These are phyloP conservation scores for Holothuria scabra DNA, from an alignment of 53 echinoderm and acorn worm species.

Conservation along the genomic window DNA sequence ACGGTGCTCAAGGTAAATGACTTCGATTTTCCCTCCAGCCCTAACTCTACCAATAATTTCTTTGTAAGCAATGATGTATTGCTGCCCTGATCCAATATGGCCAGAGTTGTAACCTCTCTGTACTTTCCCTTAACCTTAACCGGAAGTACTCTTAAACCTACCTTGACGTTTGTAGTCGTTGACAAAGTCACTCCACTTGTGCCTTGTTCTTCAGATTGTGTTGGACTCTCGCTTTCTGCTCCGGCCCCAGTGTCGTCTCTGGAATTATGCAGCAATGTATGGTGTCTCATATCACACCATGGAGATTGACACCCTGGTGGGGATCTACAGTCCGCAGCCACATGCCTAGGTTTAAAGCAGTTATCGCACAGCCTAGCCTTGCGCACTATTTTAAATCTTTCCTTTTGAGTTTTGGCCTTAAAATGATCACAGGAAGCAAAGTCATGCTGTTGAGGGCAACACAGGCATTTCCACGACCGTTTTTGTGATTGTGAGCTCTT, in stretches of 20 bases:
- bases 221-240: neutral
- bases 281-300: constrained; percentile 25
- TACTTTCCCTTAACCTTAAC: constrained; percentile 13
- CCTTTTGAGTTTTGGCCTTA: constrained; percentile 35
- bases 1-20: constrained; percentile 20
- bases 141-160: constrained; percentile 20
- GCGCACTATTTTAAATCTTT: constrained; percentile 38
- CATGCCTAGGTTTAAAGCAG: constrained; percentile 51
- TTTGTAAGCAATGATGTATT: neutral
- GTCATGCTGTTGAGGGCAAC: no score
- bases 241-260: constrained; percentile 6
- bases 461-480: constrained; percentile 8
- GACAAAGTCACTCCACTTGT: neutral
- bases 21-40: neutral
- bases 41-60: neutral
- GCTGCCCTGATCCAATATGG: constrained; percentile 44
- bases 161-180: no score
- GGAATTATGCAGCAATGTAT: constrained; percentile 7
- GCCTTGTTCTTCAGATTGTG: neutral
- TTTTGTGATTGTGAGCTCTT: neutral
- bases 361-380: constrained; percentile 61
- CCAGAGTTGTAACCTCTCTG: constrained; percentile 29
- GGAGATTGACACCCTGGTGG: constrained; percentile 8
- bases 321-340: constrained; percentile 26
- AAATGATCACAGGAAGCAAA: constrained; percentile 41